These are phyloP conservation scores for Oenanthe oenanthe DNA, from an alignment of 2,113 vertebrate species.

Conservation along the genomic window DNA sequence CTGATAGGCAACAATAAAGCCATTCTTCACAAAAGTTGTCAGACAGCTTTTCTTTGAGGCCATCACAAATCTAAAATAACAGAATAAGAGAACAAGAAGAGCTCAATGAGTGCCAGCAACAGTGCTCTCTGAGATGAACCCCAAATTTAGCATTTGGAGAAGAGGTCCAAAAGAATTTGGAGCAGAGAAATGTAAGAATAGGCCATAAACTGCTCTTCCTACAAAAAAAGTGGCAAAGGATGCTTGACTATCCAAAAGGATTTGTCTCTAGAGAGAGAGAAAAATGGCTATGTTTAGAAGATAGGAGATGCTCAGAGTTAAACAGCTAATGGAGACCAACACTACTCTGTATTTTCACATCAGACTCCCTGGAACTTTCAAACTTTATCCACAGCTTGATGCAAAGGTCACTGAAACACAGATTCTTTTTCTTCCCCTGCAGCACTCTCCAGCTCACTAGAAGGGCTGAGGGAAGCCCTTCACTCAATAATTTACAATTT, in stretches of 20 bases:
- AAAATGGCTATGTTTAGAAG: neutral
- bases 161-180: neutral
- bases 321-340: neutral
- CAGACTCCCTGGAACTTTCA: neutral
- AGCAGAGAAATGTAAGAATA: neutral
- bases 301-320: neutral
- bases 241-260: neutral
- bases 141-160: neutral
- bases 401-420: neutral
- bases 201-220: neutral
- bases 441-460: neutral
- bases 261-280: neutral
- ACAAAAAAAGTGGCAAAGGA: neutral
- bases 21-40: neutral
- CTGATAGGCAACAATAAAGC: neutral
- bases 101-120: neutral
- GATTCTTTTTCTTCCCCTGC: neutral
- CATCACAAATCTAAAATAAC: neutral
- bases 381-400: neutral
- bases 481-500: neutral
- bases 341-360: neutral
- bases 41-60: neutral
- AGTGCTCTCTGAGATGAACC: neutral
- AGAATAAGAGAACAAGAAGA: neutral
- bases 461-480: neutral